Base-by-base conservation (phyloP, 2,113 vertebrate species). In the Hydrochoerus hydrochaeris region DNA sequence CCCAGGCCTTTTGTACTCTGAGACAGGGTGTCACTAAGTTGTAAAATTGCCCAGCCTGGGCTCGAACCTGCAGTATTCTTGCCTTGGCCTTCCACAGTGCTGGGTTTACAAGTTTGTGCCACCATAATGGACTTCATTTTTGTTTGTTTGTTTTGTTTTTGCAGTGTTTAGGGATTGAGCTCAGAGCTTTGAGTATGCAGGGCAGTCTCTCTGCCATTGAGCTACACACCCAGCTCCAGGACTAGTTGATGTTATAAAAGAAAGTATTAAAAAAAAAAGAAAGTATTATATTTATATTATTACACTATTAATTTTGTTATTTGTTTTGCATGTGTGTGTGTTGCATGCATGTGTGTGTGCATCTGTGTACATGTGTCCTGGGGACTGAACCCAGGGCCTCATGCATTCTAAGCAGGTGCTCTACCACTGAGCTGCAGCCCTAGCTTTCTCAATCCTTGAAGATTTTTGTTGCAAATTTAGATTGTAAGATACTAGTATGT, bases 381-480 rank as follows among this genome's bases (percentile, higher is more conserved):
- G 38, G 41, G 41, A 75, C 24, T 75, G 38, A 75, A 44, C 46
- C 30, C 30, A 80, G 44, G 46, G 30, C 6, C 16, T 80, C 16
- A 52, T 80, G 2, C 7, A 35, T 80, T 80, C 46, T 52, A 52
- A 49, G 16, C 46, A 52, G 32, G 46, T 35, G 16, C 46, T 49
- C 3, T 80, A 52, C 77, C 28, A 78, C 28, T 49, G 44, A 32
- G 46, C 46, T 78, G 8, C 44, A 78, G 75, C 46, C 28, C 44
- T 19, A 32, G 24, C 44, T 28, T 78, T 82, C 88, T 73, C 30
- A 90, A 41, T 35, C 90, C 75, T 67, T 82, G 13, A n/a, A 89
- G 89, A 38, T n/a, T 85, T 88, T 81, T n/a, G 57, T n/a, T 69
- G 16, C 60, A 85, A 71, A 46, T 82, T 92, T 88, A 85, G 91